phyloP scores from a whole-genome alignment of 1,140 invertebrate species.

The Cephus cinctus region DNA sequence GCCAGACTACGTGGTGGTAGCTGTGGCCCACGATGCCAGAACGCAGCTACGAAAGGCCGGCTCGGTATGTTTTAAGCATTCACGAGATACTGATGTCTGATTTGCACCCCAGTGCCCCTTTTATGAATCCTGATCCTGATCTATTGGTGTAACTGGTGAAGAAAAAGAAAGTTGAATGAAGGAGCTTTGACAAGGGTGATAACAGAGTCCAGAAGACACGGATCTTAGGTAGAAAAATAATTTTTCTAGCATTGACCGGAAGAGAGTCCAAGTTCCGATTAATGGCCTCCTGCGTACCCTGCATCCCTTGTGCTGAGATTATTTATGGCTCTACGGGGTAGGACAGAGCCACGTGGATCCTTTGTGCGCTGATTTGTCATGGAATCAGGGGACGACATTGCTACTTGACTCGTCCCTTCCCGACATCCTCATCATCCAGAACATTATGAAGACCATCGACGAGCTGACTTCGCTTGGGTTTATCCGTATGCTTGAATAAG shows the following conservation, averaged over 20 bases:
- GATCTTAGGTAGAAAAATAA: neutral
- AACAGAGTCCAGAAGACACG: no score
- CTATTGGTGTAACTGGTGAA: no score
- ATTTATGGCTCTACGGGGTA: conserved; percentile 31
- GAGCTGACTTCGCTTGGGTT: no score
- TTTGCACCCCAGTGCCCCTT: neutral
- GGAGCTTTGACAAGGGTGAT: no score
- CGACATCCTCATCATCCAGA: no score
- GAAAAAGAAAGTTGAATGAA: no score
- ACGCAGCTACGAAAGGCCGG: neutral
- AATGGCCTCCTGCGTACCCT: conserved; percentile 19
- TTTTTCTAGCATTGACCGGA: conserved; percentile 12
- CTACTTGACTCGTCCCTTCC: no score
- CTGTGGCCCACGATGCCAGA: neutral
- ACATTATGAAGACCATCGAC: no score
- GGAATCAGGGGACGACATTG: conserved; percentile 15
- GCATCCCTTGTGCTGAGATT: conserved; percentile 18
- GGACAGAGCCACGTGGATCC: conserved; percentile 28
- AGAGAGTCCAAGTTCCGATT: conserved; percentile 22
- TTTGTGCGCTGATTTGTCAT: conserved; percentile 37
- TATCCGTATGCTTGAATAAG: no score
- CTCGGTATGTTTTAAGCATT: neutral
- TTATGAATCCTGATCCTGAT: neutral
- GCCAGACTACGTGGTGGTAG: neutral
- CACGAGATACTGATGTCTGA: conserved; percentile 3